A percentile compares a stretch with the other conserved stretches of the same genome.
Conservation (phyloP, 2,797 vertebrate species). For the Perodicticus potto region DNA sequence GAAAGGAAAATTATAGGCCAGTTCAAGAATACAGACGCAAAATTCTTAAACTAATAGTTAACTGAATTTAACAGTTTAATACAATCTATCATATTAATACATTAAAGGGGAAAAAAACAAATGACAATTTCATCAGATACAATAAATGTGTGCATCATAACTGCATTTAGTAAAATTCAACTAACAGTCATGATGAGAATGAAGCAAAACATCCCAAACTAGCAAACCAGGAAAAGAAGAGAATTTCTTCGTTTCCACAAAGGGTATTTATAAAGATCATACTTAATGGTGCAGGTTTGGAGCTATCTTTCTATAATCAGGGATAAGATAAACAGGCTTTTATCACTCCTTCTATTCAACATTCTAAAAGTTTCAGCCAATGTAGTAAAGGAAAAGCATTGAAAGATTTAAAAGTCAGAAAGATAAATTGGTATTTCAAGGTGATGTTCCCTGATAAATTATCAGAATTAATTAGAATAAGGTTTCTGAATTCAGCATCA, state of each 20-base stretch:
- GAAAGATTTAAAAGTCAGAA: neutral
- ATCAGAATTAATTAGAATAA: neutral
- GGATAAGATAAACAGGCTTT: conserved; percentile 36
- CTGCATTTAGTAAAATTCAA: conserved; percentile 48
- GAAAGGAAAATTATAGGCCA: conserved; percentile 32
- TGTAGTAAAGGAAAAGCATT: neutral
- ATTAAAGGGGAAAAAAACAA: conserved; percentile 40
- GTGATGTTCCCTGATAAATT: conserved; percentile 23
- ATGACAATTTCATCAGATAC: neutral
- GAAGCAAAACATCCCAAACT: neutral
- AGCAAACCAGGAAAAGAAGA: conserved; percentile 34
- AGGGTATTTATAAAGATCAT: conserved; percentile 26
- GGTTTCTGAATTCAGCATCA: conserved; percentile 28
- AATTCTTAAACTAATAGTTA: conserved; percentile 7
- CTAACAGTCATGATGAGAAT: neutral
- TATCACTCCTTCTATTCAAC: neutral
- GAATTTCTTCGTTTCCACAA: conserved; percentile 26
- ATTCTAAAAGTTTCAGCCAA: conserved; percentile 22
- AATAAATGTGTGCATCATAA: conserved; percentile 19
- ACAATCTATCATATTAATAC: neutral
- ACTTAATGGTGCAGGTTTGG: neutral
- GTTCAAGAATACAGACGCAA: neutral
- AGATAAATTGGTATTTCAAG: conserved; percentile 55
- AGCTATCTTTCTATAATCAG: neutral
- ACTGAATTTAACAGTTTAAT: neutral